phyloP scores from a whole-genome alignment of 2,797 vertebrate genomes.

The Sarcophilus harrisii region DNA sequence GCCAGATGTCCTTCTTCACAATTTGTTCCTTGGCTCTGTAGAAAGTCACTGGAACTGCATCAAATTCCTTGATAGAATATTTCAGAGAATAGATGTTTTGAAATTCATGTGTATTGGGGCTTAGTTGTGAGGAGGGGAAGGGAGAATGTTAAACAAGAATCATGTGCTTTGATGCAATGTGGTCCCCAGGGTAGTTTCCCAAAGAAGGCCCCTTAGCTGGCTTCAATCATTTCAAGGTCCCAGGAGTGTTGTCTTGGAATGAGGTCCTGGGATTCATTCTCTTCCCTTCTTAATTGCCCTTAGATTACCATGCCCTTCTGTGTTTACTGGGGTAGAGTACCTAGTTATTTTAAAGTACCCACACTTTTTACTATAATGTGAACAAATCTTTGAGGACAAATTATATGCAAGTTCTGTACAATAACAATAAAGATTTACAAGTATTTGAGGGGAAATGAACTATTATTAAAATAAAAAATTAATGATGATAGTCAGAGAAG shows the following conservation, averaged over 20 bases:
- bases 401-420: background rate
- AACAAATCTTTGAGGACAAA: background rate
- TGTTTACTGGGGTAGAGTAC: background rate
- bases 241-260: background rate
- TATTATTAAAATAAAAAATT: background rate
- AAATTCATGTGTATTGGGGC: background rate
- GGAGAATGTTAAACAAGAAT: background rate
- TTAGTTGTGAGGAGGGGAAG: background rate
- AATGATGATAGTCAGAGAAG: background rate
- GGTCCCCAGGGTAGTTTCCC: background rate
- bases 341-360: background rate
- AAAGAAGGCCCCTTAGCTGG: background rate
- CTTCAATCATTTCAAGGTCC: background rate
- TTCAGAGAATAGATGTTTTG: background rate
- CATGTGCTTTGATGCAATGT: background rate
- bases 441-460: background rate
- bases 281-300: background rate
- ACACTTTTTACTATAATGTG: background rate
- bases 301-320: background rate
- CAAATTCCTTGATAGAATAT: background rate
- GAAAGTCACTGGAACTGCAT: background rate
- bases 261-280: background rate
- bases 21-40: constrained; percentile 26
- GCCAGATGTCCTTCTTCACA: constrained; percentile 31
- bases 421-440: background rate